Evolutionary conservation across 2,797 vertebrate species (phyloP).

Genomic region (Columba guinea): DNA sequence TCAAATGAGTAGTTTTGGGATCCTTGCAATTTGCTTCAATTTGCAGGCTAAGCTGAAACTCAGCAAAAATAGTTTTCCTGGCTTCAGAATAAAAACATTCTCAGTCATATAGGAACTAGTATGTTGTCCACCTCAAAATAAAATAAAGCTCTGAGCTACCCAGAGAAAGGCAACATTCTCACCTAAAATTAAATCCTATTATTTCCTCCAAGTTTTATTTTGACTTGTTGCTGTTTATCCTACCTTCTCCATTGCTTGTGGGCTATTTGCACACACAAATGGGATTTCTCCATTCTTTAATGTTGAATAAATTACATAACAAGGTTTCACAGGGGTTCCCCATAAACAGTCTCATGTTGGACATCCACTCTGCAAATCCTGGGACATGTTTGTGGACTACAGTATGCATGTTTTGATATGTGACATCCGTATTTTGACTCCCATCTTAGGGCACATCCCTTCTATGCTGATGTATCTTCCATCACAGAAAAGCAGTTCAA

Average conservation of each 20-base stretch:
- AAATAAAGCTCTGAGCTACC: neutral
- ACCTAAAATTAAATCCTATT: neutral
- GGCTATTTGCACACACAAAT: accelerated
- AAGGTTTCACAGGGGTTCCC: neutral
- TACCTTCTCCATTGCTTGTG: neutral
- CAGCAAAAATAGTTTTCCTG: neutral
- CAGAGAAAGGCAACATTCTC: neutral
- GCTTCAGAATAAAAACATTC: neutral
- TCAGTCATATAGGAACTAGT: neutral
- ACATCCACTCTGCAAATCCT: neutral
- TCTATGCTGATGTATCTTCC: neutral
- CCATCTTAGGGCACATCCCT: neutral
- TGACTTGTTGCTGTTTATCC: neutral
- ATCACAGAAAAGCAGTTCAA: neutral
- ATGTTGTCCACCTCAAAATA: neutral
- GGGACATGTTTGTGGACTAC: neutral
- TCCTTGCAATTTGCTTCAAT: conserved; percentile 25
- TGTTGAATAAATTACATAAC: neutral
- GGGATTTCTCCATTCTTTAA: neutral
- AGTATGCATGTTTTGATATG: accelerated
- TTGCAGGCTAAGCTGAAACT: conserved; percentile 13
- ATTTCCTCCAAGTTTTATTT: neutral
- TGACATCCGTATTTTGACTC: neutral
- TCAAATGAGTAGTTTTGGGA: neutral
- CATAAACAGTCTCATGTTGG: neutral